Evolutionary conservation across 2,113 vertebrate species (phyloP).

Genomic region (Bungarus multicinctus): DNA sequence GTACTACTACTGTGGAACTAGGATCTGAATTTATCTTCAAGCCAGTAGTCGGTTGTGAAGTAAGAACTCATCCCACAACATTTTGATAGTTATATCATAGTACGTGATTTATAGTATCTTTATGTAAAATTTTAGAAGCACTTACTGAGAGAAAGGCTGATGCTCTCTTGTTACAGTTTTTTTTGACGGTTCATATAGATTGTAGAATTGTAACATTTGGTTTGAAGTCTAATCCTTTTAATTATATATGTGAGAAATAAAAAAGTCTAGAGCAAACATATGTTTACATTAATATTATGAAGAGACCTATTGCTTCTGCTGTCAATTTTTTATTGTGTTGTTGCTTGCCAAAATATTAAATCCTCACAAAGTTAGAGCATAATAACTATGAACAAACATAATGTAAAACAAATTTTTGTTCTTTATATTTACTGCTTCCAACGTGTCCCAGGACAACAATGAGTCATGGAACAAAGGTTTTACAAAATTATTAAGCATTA

Average conservation of each 20-base stretch:
- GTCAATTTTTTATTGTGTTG: conserved; percentile 10
- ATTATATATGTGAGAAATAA: neutral
- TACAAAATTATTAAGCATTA: conserved; percentile 21
- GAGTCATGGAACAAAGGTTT: conserved; percentile 29
- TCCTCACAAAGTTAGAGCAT: conserved; percentile 13
- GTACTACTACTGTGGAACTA: neutral
- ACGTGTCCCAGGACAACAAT: conserved; percentile 13
- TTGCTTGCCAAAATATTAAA: conserved; percentile 1
- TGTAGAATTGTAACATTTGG: neutral
- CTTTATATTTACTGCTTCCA: conserved; percentile 26
- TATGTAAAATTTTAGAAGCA: neutral
- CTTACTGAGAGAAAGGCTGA: neutral
- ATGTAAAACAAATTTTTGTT: conserved; percentile 18
- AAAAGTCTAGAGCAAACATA: neutral
- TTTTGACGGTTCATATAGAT: neutral
- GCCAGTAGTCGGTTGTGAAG: neutral
- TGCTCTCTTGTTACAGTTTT: neutral
- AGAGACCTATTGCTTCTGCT: neutral
- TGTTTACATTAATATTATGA: neutral
- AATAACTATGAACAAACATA: conserved; percentile 1
- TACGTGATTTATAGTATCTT: neutral
- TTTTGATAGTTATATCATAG: neutral
- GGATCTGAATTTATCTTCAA: neutral
- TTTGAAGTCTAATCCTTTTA: neutral
- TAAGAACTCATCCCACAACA: neutral